Evolutionary conservation across 53 echinoderm and acorn worm genomes (phyloP).

Genomic region (Patiria pectinifera): DNA sequence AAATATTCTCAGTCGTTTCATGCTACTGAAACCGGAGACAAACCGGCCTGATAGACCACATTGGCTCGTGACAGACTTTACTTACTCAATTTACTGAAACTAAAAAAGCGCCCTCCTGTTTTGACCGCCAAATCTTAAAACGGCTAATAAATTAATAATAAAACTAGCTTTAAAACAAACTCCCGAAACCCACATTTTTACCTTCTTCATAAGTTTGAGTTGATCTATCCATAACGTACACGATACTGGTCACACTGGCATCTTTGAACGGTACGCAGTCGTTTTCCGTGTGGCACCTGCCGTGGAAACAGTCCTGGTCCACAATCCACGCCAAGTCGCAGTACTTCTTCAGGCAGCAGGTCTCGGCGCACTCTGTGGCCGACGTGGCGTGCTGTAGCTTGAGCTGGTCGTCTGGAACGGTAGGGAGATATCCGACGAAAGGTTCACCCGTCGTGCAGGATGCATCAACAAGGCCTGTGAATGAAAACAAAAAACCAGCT

Average conservation of each 20-base stretch:
- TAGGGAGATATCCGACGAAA: slow-evolving; percentile 9
- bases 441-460: slow-evolving; percentile 20
- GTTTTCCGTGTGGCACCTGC: neutral
- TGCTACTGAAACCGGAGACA: too few species aligned
- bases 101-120: neutral
- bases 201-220: neutral
- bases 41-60: too few species aligned
- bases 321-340: slow-evolving; percentile 41
- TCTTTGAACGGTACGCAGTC: slow-evolving; percentile 24
- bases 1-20: too few species aligned
- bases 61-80: too few species aligned
- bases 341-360: slow-evolving; percentile 5
- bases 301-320: slow-evolving; percentile 25
- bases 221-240: slow-evolving; percentile 34
- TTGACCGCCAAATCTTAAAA: neutral
- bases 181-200: neutral
- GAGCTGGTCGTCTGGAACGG: slow-evolving; percentile 10
- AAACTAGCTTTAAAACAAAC: neutral
- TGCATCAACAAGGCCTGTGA: slow-evolving; percentile 16
- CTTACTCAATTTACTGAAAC: neutral
- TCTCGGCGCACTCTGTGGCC: slow-evolving; percentile 11
- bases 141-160: neutral
- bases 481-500: neutral
- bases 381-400: neutral
- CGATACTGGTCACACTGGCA: neutral